Evolutionary conservation across 1,140 invertebrate genomes (phyloP).

Genomic region (Drosophila repleta): DNA sequence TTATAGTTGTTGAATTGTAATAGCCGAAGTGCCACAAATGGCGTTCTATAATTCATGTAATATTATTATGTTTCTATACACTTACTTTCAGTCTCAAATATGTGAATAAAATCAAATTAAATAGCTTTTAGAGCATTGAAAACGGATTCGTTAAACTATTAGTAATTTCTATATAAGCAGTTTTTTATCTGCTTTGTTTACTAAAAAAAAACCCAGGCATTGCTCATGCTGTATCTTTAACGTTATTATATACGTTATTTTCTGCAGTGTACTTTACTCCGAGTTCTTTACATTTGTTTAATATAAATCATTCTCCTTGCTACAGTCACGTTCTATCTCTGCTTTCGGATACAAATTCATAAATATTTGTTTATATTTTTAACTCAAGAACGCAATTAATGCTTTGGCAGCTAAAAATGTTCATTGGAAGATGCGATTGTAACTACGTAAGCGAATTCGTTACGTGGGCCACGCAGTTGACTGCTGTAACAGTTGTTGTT

Average conservation of each 20-base stretch:
- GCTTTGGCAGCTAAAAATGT: slow-evolving; percentile 3
- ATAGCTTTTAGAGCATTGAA: too few relatives aligned
- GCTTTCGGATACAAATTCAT: slow-evolving; percentile 4
- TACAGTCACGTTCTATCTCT: not conserved
- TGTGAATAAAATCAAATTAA: too few relatives aligned
- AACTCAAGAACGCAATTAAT: slow-evolving; percentile 16
- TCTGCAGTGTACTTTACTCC: not conserved
- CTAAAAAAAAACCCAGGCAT: too few relatives aligned
- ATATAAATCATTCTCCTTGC: not conserved
- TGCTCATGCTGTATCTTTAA: too few relatives aligned
- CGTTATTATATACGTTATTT: too few relatives aligned
- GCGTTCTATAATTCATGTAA: slow-evolving; percentile 1
- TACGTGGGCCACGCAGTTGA: not conserved
- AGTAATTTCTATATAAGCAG: too few relatives aligned
- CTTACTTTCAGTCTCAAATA: not conserved
- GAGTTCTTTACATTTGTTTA: not conserved
- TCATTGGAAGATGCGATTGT: not conserved
- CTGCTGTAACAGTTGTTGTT: slow-evolving; percentile 6
- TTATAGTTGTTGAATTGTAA: slow-evolving; percentile 9
- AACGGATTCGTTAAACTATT: too few relatives aligned
- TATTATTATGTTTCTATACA: not conserved
- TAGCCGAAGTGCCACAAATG: not conserved
- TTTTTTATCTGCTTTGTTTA: too few relatives aligned
- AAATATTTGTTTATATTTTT: slow-evolving; percentile 35
- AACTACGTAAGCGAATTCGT: not conserved